Conservation (phyloP, 2,113 vertebrate species). For the Ploceus nigricollis region DNA sequence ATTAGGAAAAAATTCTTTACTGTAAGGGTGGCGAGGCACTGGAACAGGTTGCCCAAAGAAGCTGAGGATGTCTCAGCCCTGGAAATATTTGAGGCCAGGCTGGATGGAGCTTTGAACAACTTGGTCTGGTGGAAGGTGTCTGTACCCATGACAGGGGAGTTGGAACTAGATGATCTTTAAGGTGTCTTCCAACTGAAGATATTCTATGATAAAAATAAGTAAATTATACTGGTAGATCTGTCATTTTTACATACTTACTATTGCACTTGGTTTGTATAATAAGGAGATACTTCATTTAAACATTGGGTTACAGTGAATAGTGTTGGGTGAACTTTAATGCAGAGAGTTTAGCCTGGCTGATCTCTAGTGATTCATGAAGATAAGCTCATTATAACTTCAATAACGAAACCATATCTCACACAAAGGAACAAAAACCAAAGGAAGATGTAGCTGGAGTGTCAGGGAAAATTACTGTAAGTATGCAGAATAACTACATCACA, state of each 20-base stretch:
- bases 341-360: not conserved
- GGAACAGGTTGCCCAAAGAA: not conserved
- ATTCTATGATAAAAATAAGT: not conserved
- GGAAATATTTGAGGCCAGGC: not conserved
- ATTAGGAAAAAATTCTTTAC: not conserved
- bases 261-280: not conserved
- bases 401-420: not conserved
- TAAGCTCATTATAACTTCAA: not conserved
- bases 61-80: not conserved
- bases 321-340: not conserved
- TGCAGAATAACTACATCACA: not conserved
- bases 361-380: not conserved
- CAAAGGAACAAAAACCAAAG: not conserved
- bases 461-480: not conserved
- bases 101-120: not conserved
- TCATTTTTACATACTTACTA: not conserved
- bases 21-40: not conserved
- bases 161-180: not conserved
- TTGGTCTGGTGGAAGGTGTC: not conserved
- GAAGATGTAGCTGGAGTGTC: not conserved
- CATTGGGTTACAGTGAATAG: not conserved
- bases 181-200: not conserved
- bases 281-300: not conserved
- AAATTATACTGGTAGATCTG: not conserved
- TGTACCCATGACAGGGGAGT: rapidly evolving